Percentiles rank a stretch among this genome's conserved stretches.
These are phyloP conservation scores for Tubulanus polymorphus DNA, from an alignment of 2,888 invertebrate species.

Conservation along the genomic window DNA sequence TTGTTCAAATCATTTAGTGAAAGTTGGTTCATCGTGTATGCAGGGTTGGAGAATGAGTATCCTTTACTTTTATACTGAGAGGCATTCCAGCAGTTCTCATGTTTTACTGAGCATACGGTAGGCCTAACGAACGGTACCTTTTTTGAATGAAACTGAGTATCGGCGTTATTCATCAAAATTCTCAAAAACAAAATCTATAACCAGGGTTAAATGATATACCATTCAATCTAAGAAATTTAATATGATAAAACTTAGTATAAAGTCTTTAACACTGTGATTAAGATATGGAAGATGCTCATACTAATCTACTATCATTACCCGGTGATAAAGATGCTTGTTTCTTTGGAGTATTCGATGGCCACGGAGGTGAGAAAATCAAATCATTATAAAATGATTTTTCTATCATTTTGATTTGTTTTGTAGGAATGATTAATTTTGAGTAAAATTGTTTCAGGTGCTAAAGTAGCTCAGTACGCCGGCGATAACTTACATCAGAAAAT, in stretches of 20 bases:
- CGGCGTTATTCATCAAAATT: no score
- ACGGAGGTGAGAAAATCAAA: conserved; percentile 66
- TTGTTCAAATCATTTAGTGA: conserved; percentile 51
- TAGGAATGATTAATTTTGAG: neutral
- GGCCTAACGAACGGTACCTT: no score
- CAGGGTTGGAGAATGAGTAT: conserved; percentile 96
- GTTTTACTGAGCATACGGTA: no score
- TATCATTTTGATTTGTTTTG: neutral
- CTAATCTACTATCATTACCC: conserved; percentile 76
- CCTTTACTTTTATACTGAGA: no score
- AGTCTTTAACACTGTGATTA: neutral
- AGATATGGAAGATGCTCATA: conserved; percentile 97
- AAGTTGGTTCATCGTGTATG: conserved; percentile 97
- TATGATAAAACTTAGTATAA: no score
- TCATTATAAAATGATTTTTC: neutral
- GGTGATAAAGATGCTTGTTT: conserved; percentile 90
- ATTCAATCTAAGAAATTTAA: no score
- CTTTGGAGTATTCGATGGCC: conserved; percentile 96
- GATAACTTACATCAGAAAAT: conserved; percentile 92
- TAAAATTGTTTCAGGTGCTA: conserved; percentile 64
- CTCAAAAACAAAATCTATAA: no score
- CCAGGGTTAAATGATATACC: no score
- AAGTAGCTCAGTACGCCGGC: conserved; percentile 91
- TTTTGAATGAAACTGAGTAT: no score
- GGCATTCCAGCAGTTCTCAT: no score